Base-by-base conservation (phyloP, 2,888 invertebrate species). In the Boloria selene region DNA sequence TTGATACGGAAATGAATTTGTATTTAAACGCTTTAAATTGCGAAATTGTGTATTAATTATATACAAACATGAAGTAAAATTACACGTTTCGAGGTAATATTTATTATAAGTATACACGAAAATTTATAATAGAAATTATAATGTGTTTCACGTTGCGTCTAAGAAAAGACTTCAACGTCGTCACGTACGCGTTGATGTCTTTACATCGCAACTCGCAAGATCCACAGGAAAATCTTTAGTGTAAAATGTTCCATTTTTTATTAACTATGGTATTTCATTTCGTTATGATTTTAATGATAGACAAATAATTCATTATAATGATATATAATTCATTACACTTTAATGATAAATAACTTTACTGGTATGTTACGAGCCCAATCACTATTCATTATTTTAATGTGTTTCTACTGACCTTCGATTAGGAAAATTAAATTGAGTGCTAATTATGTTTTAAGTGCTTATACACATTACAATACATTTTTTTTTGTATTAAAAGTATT, bases 181-280 rank as follows among this genome's bases (percentile, higher is more conserved):
- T 65, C 64, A 64, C 70, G 72, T 73, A 60, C 79, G 71, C 89
- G 90, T 90, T 88, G 84, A 88, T 77, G 79, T 90, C 88, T 89
- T 88, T 89, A 85, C 80, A 85, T 85, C 76, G 83, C 76, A 65
- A 65, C 84, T 85, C 76, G 83, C 76, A 64, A 65, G 61, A 63
- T 61, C 50, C 45, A 22, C 45, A 13, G 17, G 60, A 56, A 42
- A 44, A 42, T 22, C 44, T 56, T 53, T 56, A 31, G 17, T 13
- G 13, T 22, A 45, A 4, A 56, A 56, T 45, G 10, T 4, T 16
- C 16, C 22, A n/a, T 5, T 22, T 56, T 2, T 10, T 56, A 45
- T 45, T 45, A 56, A 18, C 3, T 53, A 16, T 13, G 2, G 31
- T 2, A 38, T 38, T 38, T 38, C 10, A 38, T 38, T 38, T 38